Evolutionary conservation across 2,113 vertebrate species (phyloP).

Genomic region (Budorcas taxicolor): DNA sequence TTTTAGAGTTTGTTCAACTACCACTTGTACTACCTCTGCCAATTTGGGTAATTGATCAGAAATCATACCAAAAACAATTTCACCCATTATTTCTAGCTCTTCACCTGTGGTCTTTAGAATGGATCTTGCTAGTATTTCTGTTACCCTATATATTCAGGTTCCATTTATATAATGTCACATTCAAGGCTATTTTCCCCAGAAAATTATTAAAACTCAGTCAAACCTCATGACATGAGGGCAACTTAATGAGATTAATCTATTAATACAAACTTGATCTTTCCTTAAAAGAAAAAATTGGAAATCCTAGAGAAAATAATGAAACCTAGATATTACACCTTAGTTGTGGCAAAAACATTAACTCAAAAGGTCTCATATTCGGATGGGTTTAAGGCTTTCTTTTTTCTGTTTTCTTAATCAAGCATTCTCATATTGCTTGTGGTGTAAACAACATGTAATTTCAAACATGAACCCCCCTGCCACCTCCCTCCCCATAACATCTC

Average conservation of each 20-base stretch:
- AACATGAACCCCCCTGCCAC: no score
- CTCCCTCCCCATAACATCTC: no score
- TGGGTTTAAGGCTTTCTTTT: not conserved
- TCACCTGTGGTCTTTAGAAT: not conserved
- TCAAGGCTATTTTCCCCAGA: not conserved
- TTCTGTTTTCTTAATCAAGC: not conserved
- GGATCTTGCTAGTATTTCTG: not conserved
- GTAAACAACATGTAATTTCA: not conserved
- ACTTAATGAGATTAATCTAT: constrained; percentile 12
- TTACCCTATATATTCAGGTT: not conserved
- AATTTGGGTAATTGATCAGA: not conserved
- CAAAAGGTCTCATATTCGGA: not conserved
- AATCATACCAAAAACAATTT: not conserved
- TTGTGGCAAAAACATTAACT: not conserved
- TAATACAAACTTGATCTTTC: not conserved
- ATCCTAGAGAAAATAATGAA: constrained; percentile 13
- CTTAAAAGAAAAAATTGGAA: not conserved
- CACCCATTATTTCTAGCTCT: not conserved
- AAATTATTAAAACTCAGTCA: constrained; percentile 40
- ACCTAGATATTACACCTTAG: not conserved
- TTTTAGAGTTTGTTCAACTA: not conserved
- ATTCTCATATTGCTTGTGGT: not conserved
- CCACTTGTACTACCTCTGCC: not conserved
- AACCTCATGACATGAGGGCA: not conserved
- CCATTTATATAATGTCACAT: not conserved